phyloP scores from a whole-genome alignment of 2,888 invertebrate genomes.

The Oligia latruncula region DNA sequence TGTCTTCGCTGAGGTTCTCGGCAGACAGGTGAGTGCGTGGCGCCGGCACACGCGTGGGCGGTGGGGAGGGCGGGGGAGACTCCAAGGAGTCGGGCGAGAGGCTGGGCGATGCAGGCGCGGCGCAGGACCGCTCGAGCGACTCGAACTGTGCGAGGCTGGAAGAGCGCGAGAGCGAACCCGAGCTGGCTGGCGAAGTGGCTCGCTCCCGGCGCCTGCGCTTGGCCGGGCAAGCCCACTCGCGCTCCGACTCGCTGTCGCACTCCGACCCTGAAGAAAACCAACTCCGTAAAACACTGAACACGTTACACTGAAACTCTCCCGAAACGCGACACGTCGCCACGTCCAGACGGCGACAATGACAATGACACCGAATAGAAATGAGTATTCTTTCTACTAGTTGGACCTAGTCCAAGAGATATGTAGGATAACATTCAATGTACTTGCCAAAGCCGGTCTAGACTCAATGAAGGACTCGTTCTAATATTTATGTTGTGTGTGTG shows the following conservation, averaged over 20 bases:
- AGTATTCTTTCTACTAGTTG: constrained; percentile 77
- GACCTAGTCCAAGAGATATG: constrained; percentile 78
- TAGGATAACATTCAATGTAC: constrained; percentile 68
- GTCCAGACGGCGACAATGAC: constrained; percentile 82
- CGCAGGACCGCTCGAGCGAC: constrained; percentile 92
- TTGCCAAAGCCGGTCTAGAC: constrained; percentile 57
- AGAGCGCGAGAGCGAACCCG: constrained; percentile 93
- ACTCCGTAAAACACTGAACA: constrained; percentile 61
- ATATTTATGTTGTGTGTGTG: constrained; percentile 44
- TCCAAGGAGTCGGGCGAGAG: constrained; percentile 88
- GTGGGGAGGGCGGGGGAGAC: constrained; percentile 84
- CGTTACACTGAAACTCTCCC: constrained; percentile 44
- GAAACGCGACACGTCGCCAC: constrained; percentile 70
- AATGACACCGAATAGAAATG: constrained; percentile 82
- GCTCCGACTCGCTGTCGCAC: constrained; percentile 92
- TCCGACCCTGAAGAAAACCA: constrained; percentile 83
- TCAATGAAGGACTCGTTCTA: constrained; percentile 53
- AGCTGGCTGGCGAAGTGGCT: constrained; percentile 83
- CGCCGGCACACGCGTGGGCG: constrained; percentile 78
- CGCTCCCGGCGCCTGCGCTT: constrained; percentile 92
- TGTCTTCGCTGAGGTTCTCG: constrained; percentile 95
- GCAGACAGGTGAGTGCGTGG: constrained; percentile 91
- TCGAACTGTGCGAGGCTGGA: constrained; percentile 96
- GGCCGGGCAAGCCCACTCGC: constrained; percentile 94
- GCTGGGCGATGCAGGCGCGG: constrained; percentile 85